Base-by-base conservation (phyloP, 1,140 invertebrate genomes). In the Hirudo medicinalis region DNA sequence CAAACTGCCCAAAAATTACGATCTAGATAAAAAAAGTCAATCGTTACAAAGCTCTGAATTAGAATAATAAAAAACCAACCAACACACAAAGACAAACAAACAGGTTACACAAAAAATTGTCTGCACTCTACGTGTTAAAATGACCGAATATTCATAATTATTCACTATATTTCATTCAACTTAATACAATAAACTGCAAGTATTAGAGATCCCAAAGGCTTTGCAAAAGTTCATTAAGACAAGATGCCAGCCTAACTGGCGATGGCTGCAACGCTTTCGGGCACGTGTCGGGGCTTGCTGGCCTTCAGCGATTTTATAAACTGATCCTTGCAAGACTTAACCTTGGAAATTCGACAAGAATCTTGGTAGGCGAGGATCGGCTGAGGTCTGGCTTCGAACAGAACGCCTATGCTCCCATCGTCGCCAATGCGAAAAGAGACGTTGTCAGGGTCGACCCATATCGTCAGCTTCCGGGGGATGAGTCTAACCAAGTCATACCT, bases 401-500 rank as follows among this genome's bases (percentile, higher is more conserved):
- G 77, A 4, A 87, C 84, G 71, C 87, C 87, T 70, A 88, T 87
- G 73, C 86, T 87, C n/a, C 87, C 87, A 75, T 88, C 87, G 77
- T 88, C 87, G 15, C 87, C 87, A 75, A 88, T 87, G 55, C 87
- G 79, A 76, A 87, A 88, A 0, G 85, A 86, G 3, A 88, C 87
- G 74, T 88, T 87, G 63, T 80, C 77, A 4, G 87, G 87, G 77
- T 88, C 87, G 73, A 88, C 86, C 87, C 87, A 88, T 82, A 88
- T 85, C 4, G 87, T 88, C 0, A 88, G 81, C 79, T 88, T 87
- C 71, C 80, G 82, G 0, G 87, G 87, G 54, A 88, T 86, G n/a
- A 86, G 74, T 27, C 78, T 81, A n/a, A 86, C 77, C 4, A 85
- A 76, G 3, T 80, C 78, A 1, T 82, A 80, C 27, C 77, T 75